A percentile compares a stretch with the other conserved stretches of the same genome.
Evolutionary conservation across 2,888 invertebrate genomes (phyloP).

Genomic region (Craniophora ligustri): DNA sequence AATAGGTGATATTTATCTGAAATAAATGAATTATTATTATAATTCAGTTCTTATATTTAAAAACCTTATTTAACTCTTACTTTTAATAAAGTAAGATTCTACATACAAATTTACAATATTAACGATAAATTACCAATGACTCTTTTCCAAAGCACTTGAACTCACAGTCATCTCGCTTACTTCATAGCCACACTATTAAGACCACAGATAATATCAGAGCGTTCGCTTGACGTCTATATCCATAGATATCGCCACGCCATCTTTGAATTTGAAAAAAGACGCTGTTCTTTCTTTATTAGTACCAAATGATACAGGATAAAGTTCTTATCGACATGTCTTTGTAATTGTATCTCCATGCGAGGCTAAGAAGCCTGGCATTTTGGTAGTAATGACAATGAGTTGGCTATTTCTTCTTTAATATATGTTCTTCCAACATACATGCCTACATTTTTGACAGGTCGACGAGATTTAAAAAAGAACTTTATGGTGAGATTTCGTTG

Average conservation of each 20-base stretch:
- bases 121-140: too few relatives aligned
- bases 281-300: conserved; percentile 55
- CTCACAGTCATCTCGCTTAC: conserved; percentile 2
- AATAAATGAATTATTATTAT: too few relatives aligned
- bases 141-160: too few relatives aligned
- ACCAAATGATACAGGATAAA: conserved; percentile 68
- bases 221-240: conserved; percentile 78
- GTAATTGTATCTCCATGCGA: conserved; percentile 15
- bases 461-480: too few relatives aligned
- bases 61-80: too few relatives aligned
- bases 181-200: conserved; percentile 58
- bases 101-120: too few relatives aligned
- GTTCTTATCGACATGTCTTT: conserved; percentile 39
- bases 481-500: too few relatives aligned
- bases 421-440: too few relatives aligned
- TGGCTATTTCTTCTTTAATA: background rate
- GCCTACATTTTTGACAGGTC: too few relatives aligned
- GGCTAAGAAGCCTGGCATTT: background rate
- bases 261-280: conserved; percentile 64
- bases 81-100: too few relatives aligned
- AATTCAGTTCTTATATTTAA: too few relatives aligned
- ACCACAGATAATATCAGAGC: conserved; percentile 70
- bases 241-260: conserved; percentile 74
- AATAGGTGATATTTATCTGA: too few relatives aligned
- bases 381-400: background rate